Conservation (phyloP, 2,113 vertebrate genomes). For the Hemiscyllium ocellatum region DNA sequence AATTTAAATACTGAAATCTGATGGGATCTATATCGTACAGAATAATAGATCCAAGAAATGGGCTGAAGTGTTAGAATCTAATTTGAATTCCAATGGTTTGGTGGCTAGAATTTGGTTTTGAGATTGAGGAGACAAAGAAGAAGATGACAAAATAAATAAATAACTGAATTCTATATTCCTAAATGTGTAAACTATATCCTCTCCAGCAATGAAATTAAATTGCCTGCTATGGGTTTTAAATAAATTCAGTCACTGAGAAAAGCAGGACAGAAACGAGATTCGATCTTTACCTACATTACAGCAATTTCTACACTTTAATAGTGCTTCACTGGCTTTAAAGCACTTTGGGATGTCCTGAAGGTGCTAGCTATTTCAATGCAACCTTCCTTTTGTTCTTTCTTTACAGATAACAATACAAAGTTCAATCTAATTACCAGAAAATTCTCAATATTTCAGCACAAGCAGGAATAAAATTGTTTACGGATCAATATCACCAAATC, state of each 20-base stretch:
- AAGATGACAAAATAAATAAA: not conserved
- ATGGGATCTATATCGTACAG: not conserved
- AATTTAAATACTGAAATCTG: not conserved
- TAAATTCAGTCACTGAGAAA: not conserved
- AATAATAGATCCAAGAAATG: not conserved
- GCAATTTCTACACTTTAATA: not conserved
- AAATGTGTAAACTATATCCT: not conserved
- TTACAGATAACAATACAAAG: not conserved
- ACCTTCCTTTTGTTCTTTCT: not conserved
- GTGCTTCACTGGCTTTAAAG: not conserved
- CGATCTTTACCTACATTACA: not conserved
- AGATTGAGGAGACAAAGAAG: not conserved
- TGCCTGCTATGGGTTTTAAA: not conserved
- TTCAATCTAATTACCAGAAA: not conserved
- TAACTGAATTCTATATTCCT: not conserved
- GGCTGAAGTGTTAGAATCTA: not conserved
- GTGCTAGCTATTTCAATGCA: not conserved
- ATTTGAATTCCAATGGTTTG: not conserved
- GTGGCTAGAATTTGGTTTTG: not conserved
- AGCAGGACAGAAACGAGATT: not conserved
- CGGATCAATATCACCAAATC: not conserved
- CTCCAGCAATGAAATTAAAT: not conserved
- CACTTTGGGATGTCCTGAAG: not conserved
- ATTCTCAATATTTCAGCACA: not conserved
- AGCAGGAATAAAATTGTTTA: not conserved